phyloP scores from a whole-genome alignment of 2,113 vertebrate species.

The Limanda limanda region DNA sequence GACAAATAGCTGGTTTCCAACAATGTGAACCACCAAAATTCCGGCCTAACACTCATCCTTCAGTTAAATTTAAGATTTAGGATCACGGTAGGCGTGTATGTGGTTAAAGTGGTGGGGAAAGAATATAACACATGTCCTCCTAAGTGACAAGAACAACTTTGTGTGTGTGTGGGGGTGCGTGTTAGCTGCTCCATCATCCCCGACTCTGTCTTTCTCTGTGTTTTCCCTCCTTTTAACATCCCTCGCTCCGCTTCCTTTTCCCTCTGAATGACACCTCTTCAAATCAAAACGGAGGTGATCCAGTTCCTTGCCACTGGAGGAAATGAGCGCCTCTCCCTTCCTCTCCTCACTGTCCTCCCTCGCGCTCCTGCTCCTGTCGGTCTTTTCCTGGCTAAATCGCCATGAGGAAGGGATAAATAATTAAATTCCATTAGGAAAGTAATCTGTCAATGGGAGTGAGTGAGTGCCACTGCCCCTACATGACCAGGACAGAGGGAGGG shows the following conservation, averaged over 20 bases:
- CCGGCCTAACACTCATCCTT: background rate
- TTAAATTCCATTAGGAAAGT: constrained; percentile 89
- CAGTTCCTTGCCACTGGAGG: constrained; percentile 62
- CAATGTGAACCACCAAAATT: background rate
- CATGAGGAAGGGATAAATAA: constrained; percentile 85
- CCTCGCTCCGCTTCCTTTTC: constrained; percentile 10
- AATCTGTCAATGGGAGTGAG: constrained; percentile 86
- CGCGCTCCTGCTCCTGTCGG: constrained; percentile 65
- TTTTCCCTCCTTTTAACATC: constrained; percentile 8
- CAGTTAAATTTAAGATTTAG: background rate
- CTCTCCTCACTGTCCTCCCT: constrained; percentile 51
- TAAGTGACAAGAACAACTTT: constrained; percentile 1
- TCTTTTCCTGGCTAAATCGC: constrained; percentile 83
- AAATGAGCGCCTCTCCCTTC: constrained; percentile 62
- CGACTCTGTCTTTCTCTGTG: constrained; percentile 1
- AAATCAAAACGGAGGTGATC: constrained; percentile 74
- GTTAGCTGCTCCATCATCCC: background rate
- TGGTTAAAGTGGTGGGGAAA: background rate
- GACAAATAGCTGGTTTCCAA: constrained; percentile 10
- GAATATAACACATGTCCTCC: background rate
- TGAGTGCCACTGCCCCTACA: constrained; percentile 73
- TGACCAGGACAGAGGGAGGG: constrained; percentile 50
- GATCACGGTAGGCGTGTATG: background rate
- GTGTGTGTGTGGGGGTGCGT: constrained; percentile 5
- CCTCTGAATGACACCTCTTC: constrained; percentile 59